These are phyloP conservation scores for Dione vanillae DNA, from an alignment of 2,888 invertebrate species.

Conservation along the genomic window DNA sequence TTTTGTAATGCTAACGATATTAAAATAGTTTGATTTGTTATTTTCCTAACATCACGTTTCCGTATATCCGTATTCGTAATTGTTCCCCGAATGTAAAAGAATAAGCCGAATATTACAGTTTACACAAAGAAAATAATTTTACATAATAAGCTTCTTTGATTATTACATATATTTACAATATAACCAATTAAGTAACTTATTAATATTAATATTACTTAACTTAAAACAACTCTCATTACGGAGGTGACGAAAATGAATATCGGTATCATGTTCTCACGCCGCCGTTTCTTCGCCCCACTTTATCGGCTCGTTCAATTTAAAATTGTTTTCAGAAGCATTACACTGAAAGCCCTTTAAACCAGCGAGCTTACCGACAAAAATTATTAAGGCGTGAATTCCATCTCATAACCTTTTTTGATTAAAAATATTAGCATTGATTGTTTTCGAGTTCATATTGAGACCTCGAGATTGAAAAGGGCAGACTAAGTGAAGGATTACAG, in stretches of 20 bases:
- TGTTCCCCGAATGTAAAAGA: too few relatives aligned
- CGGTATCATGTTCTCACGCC: slow-evolving; percentile 34
- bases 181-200: slow-evolving; percentile 7
- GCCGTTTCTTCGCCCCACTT: slow-evolving; percentile 37
- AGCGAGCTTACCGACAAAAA: slow-evolving; percentile 21
- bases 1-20: too few relatives aligned
- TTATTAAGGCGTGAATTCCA: slow-evolving; percentile 31
- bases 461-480: slow-evolving; percentile 62
- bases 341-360: slow-evolving; percentile 34
- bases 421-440: slow-evolving; percentile 44
- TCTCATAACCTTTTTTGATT: slow-evolving; percentile 37
- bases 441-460: slow-evolving; percentile 43
- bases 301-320: slow-evolving; percentile 39
- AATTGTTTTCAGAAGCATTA: slow-evolving; percentile 41
- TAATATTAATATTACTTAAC: slow-evolving; percentile 9
- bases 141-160: background rate
- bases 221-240: slow-evolving; percentile 26
- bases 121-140: background rate
- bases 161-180: background rate
- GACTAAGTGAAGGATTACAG: slow-evolving; percentile 72
- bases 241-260: slow-evolving; percentile 30
- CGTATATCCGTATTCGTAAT: too few relatives aligned
- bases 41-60: too few relatives aligned
- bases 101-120: too few relatives aligned
- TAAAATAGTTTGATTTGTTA: too few relatives aligned